phyloP scores from a whole-genome alignment of 1,140 invertebrate genomes.

The Nixonia krombeini region DNA sequence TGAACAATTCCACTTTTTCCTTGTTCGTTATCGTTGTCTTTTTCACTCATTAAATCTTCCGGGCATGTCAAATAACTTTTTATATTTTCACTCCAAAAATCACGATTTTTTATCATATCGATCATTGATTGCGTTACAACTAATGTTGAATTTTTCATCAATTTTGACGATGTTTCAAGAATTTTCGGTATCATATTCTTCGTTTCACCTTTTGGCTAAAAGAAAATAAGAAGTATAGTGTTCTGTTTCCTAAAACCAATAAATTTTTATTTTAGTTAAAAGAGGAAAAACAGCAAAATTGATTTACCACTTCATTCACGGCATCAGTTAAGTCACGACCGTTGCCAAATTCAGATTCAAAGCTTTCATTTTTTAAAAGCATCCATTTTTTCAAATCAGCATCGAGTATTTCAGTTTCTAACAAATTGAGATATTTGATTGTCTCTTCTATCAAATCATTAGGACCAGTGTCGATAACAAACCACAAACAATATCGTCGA shows the following conservation, averaged over 20 bases:
- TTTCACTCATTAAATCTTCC: constrained; percentile 33
- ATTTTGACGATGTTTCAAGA: constrained; percentile 62
- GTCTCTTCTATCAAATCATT: constrained; percentile 72
- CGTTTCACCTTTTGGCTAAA: constrained; percentile 57
- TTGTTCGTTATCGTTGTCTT: constrained; percentile 27
- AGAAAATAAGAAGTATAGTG: constrained; percentile 33
- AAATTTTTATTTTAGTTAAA: too few relatives aligned
- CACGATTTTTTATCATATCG: constrained; percentile 59
- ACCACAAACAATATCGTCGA: constrained; percentile 72
- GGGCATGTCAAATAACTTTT: constrained; percentile 49
- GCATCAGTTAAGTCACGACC: constrained; percentile 62
- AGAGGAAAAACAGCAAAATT: too few relatives aligned
- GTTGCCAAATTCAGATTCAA: constrained; percentile 41
- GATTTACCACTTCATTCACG: too few relatives aligned
- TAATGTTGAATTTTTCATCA: constrained; percentile 65
- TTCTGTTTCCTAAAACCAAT: neutral
- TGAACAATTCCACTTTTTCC: constrained; percentile 43
- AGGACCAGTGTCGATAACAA: constrained; percentile 73
- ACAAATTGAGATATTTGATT: constrained; percentile 69
- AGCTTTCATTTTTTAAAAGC: constrained; percentile 38
- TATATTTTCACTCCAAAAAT: constrained; percentile 65
- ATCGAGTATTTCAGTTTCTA: constrained; percentile 64
- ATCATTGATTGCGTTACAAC: constrained; percentile 66
- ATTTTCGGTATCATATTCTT: constrained; percentile 68
- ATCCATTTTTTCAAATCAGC: constrained; percentile 60